Evolutionary conservation across 2,888 invertebrate species (phyloP).

Genomic region (Microlaimidae sp.): DNA sequence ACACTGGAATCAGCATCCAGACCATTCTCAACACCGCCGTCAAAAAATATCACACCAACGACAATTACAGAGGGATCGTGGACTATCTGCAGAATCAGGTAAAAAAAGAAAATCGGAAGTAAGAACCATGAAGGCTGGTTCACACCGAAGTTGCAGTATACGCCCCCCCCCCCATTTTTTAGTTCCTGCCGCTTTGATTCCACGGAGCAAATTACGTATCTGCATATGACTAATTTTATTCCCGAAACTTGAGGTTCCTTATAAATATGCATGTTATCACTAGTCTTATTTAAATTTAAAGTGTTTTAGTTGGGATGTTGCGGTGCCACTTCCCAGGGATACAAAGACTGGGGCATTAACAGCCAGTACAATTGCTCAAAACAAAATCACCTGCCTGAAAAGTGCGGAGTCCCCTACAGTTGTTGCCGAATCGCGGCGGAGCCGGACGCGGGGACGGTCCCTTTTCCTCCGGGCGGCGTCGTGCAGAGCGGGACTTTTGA

Average conservation of each 20-base stretch:
- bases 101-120: no score
- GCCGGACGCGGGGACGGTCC: not conserved
- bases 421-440: constrained; percentile 31
- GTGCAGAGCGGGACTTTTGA: no score
- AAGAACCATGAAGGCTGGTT: no score
- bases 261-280: not conserved
- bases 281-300: not conserved
- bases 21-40: constrained; percentile 26
- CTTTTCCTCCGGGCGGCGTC: not conserved
- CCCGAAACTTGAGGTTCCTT: no score
- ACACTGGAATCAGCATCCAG: constrained; percentile 27
- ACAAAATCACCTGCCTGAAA: constrained; percentile 33
- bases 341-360: constrained; percentile 39
- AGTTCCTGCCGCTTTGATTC: no score
- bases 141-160: no score
- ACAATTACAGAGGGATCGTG: constrained; percentile 32
- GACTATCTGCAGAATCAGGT: constrained; percentile 33
- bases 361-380: constrained; percentile 38
- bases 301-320: constrained; percentile 38
- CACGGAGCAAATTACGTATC: not conserved
- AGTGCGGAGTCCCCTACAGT: constrained; percentile 40
- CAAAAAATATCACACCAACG: constrained; percentile 29
- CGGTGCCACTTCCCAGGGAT: constrained; percentile 37
- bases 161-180: no score
- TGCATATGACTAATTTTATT: no score